Percentiles rank a stretch among this genome's conserved stretches.
Evolutionary conservation across 2,888 invertebrate genomes (phyloP).

Genomic region (Exocentrus adspersus): DNA sequence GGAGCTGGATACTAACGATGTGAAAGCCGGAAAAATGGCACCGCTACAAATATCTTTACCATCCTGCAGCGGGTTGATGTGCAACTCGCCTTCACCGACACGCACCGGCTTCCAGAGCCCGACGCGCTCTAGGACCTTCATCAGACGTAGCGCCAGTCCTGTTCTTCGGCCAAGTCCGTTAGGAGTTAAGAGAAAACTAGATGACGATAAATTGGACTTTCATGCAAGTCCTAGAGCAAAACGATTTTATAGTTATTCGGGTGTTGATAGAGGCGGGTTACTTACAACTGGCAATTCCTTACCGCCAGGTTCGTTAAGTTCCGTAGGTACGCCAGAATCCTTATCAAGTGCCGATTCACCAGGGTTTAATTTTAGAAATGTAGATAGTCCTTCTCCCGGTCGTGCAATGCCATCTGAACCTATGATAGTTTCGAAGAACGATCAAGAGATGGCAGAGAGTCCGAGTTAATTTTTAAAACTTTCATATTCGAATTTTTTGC

Average conservation of each 20-base stretch:
- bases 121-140: constrained; percentile 74
- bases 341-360: constrained; percentile 71
- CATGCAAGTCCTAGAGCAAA: constrained; percentile 62
- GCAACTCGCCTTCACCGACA: constrained; percentile 61
- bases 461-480: constrained; percentile 55
- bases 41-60: constrained; percentile 66
- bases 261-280: constrained; percentile 58
- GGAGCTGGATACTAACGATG: constrained; percentile 62
- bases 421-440: constrained; percentile 59
- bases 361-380: constrained; percentile 66
- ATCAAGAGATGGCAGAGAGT: constrained; percentile 62
- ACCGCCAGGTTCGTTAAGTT: constrained; percentile 67
- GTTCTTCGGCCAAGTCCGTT: constrained; percentile 82
- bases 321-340: constrained; percentile 71
- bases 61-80: constrained; percentile 54
- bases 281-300: constrained; percentile 53
- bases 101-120: constrained; percentile 68
- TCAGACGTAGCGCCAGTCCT: constrained; percentile 87
- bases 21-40: constrained; percentile 59
- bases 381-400: constrained; percentile 68
- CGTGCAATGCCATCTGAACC: constrained; percentile 56
- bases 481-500: no score
- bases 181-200: constrained; percentile 76
- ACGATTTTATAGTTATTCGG: constrained; percentile 60
- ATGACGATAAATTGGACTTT: constrained; percentile 65